Conservation (phyloP, 2,888 invertebrate species). For the Diploptera punctata region DNA sequence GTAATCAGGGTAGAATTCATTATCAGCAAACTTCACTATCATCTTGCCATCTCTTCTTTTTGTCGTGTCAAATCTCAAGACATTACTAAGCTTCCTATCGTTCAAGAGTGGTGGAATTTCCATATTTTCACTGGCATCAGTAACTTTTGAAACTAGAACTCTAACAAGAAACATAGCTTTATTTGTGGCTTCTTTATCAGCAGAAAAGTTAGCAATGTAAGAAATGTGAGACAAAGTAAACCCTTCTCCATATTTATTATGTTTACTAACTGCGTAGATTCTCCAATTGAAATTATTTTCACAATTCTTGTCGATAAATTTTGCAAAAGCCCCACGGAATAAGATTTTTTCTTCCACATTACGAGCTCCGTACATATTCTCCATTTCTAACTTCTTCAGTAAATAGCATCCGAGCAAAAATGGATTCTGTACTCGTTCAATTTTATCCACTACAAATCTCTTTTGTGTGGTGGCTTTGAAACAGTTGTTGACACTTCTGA, state of each 20-base stretch:
- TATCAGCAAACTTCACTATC: no score
- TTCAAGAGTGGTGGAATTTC: no score
- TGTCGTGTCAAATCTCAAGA: no score
- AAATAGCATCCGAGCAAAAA: slow-evolving; percentile 6
- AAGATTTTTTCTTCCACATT: not conserved
- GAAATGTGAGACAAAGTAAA: slow-evolving; percentile 3
- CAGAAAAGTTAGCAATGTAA: slow-evolving; percentile 6
- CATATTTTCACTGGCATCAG: slow-evolving; percentile 45
- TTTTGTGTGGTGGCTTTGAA: no score
- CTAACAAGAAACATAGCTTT: slow-evolving; percentile 49
- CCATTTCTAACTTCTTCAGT: no score
- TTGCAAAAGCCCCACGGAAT: slow-evolving; percentile 16
- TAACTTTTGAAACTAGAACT: slow-evolving; percentile 38
- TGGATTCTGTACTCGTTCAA: slow-evolving; percentile 15
- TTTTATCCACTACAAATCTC: no score
- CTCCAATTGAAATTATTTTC: slow-evolving; percentile 6
- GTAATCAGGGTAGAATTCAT: no score
- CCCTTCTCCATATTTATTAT: not conserved
- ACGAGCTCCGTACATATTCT: not conserved
- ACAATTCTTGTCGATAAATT: no score
- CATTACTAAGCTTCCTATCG: no score
- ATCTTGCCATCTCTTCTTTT: slow-evolving; percentile 45
- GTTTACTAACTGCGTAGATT: not conserved
- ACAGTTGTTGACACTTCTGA: no score
- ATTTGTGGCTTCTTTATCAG: not conserved